Evolutionary conservation across 2,797 vertebrate species (phyloP), one percentile per base, ranked within the genome.

Genomic region (Trematomus bernacchii): DNA sequence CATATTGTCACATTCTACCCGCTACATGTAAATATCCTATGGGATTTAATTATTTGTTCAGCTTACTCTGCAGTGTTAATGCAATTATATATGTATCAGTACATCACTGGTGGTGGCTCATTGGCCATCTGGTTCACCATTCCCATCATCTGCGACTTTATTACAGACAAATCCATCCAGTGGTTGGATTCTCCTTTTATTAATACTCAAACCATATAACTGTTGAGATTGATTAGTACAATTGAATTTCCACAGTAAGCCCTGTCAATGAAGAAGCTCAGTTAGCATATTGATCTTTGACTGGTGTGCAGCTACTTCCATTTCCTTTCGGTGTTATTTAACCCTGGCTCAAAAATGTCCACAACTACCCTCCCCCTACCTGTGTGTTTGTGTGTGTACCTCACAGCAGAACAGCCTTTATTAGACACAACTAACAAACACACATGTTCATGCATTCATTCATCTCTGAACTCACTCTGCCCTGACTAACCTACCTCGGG

Each of bases 1-100:
- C 52, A 74, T 6, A 19, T 43, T 40, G 33, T 71, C 46, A 15
- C 13, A 46, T 61, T 68, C 27, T 70, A 18, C 47, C 18, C 44
- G 12, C 13, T 59, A 16, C 55, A 73, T 69, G 27, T 62, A 11
- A 55, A 37, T n/a, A 40, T 53, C 6, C 6, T 37, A 33, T 19
- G 59, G 15, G 10, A 68, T 65, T 70, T 10, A 19, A 52, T 76
- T 58, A 46, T 52, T 71, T 16, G 37, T 44, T 50, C 19, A 4
- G 42, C 16, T 64, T 27, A 54, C 27, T 62, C 57, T 27, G 44
- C 47, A 60, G 9, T 21, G 40, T 58, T 40, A 60, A 44, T 44
- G 63, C n/a, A 66, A 66, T 77, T 75, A 86, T 79, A 53, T 83
- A 84, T 69, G 65, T 52, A 80, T 82, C 51, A 11, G 44, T 73